Percentiles rank a stretch among this genome's conserved stretches.
phyloP scores from a whole-genome alignment of 2,113 vertebrate genomes.

The Ranitomeya imitator region DNA sequence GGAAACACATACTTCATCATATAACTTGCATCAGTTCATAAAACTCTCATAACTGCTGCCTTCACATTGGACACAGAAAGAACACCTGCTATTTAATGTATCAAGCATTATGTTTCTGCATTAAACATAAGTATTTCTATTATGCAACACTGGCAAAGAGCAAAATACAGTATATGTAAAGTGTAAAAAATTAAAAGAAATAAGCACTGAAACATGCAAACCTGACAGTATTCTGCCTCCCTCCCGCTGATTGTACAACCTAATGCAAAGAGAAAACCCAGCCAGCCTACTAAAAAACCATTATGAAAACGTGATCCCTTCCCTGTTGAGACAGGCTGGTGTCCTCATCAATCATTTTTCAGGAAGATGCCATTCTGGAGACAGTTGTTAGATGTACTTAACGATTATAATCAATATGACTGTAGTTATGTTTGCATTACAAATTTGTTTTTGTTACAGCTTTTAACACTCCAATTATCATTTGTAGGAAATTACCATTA shows the following conservation, averaged over 20 bases:
- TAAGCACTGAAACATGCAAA: neutral
- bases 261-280: neutral
- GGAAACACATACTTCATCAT: neutral
- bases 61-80: neutral
- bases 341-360: constrained; percentile 31
- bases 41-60: neutral
- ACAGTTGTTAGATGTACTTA: neutral
- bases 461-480: neutral
- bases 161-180: constrained; percentile 5
- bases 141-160: neutral
- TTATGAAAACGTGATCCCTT: neutral
- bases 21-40: neutral
- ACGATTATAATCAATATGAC: constrained; percentile 16
- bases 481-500: neutral
- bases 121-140: constrained; percentile 25
- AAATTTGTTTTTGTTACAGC: neutral
- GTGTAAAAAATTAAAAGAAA: constrained; percentile 1
- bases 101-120: neutral
- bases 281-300: neutral
- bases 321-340: constrained; percentile 9
- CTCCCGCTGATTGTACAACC: neutral
- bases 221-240: neutral
- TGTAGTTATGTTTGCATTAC: neutral
- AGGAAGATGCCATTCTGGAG: neutral
- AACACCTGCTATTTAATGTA: neutral